These are phyloP conservation scores for Cydia strobilella DNA, from an alignment of 1,140 invertebrate species.

Conservation along the genomic window DNA sequence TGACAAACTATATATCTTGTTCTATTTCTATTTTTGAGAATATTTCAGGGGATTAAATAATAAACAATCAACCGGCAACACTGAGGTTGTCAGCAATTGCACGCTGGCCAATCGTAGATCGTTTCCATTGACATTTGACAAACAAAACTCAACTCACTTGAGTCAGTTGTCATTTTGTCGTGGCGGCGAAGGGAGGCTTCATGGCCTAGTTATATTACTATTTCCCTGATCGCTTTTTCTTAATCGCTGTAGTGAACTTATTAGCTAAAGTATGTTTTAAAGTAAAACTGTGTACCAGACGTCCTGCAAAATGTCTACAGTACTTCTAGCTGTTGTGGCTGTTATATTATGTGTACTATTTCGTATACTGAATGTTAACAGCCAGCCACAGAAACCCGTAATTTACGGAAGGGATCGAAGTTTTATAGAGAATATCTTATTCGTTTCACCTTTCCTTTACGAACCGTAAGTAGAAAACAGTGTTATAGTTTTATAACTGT, in stretches of 20 bases:
- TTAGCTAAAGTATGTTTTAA: constrained; percentile 25
- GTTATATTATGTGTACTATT: constrained; percentile 90
- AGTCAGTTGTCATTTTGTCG: constrained; percentile 10
- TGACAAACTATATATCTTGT: no score
- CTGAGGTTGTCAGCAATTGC: no score
- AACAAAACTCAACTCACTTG: no score
- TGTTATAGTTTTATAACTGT: constrained; percentile 15
- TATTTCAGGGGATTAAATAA: no score
- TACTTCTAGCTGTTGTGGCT: constrained; percentile 86
- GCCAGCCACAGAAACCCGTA: constrained; percentile 86
- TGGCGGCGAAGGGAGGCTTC: neutral
- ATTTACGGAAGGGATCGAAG: constrained; percentile 87
- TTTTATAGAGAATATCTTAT: constrained; percentile 88
- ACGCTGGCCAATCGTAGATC: no score
- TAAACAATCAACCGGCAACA: no score
- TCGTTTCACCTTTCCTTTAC: constrained; percentile 87
- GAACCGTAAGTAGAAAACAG: constrained; percentile 87
- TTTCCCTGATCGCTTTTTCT: constrained; percentile 24
- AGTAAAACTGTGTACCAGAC: neutral
- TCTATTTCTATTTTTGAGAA: no score
- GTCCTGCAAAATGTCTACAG: constrained; percentile 84
- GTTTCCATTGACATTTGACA: no score
- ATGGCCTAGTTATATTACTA: constrained; percentile 18
- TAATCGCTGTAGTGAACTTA: constrained; percentile 16
- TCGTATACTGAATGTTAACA: constrained; percentile 90